A percentile compares a stretch with the other conserved stretches of the same genome.
phyloP scores from a whole-genome alignment of 2,113 vertebrate species.

The Centropus unirufus region DNA sequence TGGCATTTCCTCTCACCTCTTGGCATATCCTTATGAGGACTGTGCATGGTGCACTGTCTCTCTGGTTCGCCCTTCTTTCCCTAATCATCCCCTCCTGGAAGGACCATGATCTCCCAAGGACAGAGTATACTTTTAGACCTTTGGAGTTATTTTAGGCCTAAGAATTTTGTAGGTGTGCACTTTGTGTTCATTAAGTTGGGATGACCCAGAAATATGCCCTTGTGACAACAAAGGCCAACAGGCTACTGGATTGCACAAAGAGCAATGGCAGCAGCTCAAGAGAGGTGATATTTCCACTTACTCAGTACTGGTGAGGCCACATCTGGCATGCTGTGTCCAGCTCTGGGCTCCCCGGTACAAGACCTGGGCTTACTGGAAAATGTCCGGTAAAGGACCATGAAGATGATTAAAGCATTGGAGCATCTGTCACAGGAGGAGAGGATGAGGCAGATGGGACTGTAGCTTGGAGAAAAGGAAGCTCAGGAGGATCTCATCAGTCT shows the following conservation, averaged over 20 bases:
- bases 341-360: not conserved
- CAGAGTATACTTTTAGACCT: not conserved
- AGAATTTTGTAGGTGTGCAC: not conserved
- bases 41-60: not conserved
- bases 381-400: not conserved
- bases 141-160: not conserved
- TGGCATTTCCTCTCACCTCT: not conserved
- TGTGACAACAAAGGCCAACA: not conserved
- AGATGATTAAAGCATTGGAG: not conserved
- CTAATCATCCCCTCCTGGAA: not conserved
- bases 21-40: not conserved
- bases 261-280: not conserved
- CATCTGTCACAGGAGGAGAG: not conserved
- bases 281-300: not conserved
- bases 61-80: not conserved
- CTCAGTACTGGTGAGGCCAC: not conserved
- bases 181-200: not conserved
- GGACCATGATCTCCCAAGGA: not conserved
- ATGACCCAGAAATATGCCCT: not conserved
- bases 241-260: not conserved
- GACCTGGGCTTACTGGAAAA: not conserved
- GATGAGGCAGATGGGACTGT: not conserved
- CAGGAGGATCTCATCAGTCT: not conserved
- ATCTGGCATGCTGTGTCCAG: not conserved
- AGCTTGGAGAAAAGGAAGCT: not conserved